Conservation (phyloP, 2,888 invertebrate genomes). For the Sarcophaga variegata region DNA sequence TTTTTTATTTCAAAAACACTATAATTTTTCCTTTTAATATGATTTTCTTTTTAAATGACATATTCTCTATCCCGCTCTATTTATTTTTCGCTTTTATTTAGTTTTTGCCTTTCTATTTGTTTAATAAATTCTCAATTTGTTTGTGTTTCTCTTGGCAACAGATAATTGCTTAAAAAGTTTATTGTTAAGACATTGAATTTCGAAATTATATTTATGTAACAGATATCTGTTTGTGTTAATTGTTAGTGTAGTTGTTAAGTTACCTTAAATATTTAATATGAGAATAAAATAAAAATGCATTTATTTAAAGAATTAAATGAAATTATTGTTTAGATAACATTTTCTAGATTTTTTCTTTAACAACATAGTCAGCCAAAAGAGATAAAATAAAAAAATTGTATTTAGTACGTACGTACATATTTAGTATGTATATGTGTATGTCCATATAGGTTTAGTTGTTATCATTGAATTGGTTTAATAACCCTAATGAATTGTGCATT, state of each 20-base stretch:
- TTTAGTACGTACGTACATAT: too few relatives aligned
- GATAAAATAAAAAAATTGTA: too few relatives aligned
- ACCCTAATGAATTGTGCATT: slow-evolving; percentile 41
- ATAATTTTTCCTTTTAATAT: background rate
- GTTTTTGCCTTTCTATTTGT: background rate
- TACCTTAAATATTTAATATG: too few relatives aligned
- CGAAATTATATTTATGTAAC: too few relatives aligned
- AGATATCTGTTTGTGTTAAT: too few relatives aligned
- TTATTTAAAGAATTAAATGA: too few relatives aligned
- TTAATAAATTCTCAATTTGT: background rate
- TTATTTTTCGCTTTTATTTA: background rate
- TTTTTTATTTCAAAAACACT: background rate
- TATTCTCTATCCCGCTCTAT: background rate
- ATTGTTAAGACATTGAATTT: too few relatives aligned
- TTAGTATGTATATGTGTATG: background rate
- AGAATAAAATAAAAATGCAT: too few relatives aligned
- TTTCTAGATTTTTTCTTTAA: too few relatives aligned
- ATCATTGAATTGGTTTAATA: slow-evolving; percentile 51
- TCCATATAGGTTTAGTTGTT: background rate
- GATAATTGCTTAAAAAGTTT: background rate
- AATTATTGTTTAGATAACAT: too few relatives aligned
- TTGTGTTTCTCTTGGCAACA: background rate
- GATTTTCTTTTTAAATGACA: background rate
- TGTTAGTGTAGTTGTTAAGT: too few relatives aligned
- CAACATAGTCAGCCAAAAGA: too few relatives aligned